These are phyloP conservation scores for Harpagifer antarcticus DNA, from an alignment of 2,797 vertebrate genomes.

Conservation along the genomic window DNA sequence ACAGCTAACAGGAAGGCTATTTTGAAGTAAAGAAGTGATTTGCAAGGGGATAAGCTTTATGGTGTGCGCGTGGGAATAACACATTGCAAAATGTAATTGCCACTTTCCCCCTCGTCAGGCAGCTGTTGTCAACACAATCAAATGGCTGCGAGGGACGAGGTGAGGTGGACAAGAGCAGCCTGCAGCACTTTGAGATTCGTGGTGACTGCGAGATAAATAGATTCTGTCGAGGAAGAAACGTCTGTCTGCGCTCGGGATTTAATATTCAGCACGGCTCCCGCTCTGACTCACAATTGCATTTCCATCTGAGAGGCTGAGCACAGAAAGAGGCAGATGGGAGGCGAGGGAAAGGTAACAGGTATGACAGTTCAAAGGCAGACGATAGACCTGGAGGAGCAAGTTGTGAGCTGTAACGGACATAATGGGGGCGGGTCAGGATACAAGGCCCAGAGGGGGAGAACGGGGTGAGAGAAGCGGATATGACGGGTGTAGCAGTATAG, in stretches of 20 bases:
- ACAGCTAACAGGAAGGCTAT: conserved; percentile 44
- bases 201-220: conserved; percentile 67
- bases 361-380: conserved; percentile 66
- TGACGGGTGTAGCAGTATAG: conserved; percentile 16
- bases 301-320: conserved; percentile 62
- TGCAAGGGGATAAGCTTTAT: conserved; percentile 46
- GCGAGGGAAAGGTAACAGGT: conserved; percentile 53
- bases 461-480: conserved; percentile 25
- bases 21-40: conserved; percentile 40
- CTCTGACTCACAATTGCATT: conserved; percentile 68
- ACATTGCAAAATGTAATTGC: conserved; percentile 70
- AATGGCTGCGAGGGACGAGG: conserved; percentile 54
- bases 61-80: conserved; percentile 55
- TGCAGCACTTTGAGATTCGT: conserved; percentile 53
- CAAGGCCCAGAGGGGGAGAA: conserved; percentile 44
- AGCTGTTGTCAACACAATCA: conserved; percentile 77
- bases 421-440: conserved; percentile 43
- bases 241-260: conserved; percentile 66
- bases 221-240: conserved; percentile 65
- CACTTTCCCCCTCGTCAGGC: conserved; percentile 59
- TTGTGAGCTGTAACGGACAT: conserved; percentile 50
- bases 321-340: conserved; percentile 47
- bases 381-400: conserved; percentile 58
- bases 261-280: conserved; percentile 66
- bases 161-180: conserved; percentile 67